phyloP scores from a whole-genome alignment of 1,140 invertebrate genomes.

The Euura lappo region DNA sequence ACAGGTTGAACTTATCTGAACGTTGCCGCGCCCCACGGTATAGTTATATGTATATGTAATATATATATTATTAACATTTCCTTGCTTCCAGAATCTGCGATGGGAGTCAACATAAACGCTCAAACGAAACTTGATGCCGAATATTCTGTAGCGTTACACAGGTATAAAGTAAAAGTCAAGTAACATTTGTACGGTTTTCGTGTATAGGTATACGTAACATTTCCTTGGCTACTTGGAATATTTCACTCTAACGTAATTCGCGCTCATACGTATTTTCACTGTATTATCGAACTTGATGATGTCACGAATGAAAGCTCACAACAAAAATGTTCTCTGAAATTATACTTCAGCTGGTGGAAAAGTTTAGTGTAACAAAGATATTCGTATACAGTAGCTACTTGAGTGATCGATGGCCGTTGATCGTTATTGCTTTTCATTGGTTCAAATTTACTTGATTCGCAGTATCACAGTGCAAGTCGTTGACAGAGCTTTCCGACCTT shows the following conservation, averaged over 20 bases:
- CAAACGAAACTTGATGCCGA: constrained; percentile 63
- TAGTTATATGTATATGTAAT: background rate
- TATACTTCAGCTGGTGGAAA: background rate
- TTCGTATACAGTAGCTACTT: background rate
- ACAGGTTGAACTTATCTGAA: no score
- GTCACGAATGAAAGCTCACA: no score
- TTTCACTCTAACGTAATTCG: no score
- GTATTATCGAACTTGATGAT: no score
- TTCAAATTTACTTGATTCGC: constrained; percentile 15
- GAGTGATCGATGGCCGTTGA: constrained; percentile 8
- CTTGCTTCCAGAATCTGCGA: constrained; percentile 66
- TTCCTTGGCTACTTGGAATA: background rate
- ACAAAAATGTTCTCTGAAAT: background rate
- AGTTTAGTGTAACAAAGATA: background rate
- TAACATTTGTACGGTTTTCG: background rate
- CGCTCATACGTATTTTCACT: no score
- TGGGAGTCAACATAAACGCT: constrained; percentile 72
- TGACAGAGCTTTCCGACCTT: constrained; percentile 38
- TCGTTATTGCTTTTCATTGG: constrained; percentile 20
- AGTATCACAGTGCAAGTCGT: constrained; percentile 40
- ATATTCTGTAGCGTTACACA: constrained; percentile 66
- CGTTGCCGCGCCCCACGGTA: no score
- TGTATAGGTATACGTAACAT: background rate
- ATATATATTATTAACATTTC: background rate
- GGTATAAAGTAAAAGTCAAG: constrained; percentile 38